Evolutionary conservation across 2,888 invertebrate genomes (phyloP), one percentile per base, ranked within the genome.

Genomic region (Magallana nippona): DNA sequence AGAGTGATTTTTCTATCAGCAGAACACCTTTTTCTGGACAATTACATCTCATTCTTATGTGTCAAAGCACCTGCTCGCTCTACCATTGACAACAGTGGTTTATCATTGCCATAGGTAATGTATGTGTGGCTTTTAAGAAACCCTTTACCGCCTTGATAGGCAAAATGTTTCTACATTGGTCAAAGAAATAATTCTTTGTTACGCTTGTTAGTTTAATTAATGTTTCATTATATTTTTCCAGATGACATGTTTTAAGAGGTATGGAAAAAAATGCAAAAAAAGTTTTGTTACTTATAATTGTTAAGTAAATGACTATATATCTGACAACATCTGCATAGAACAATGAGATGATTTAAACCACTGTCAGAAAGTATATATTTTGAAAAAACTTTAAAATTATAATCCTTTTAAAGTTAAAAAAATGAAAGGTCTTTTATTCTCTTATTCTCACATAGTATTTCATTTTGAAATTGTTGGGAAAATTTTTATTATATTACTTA

Each of bases 61-160:
- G 71, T 71, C 71, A 71, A 27, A 71, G 71, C 71, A 71, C 71
- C 27, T 71, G 71, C 71, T 15, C 71, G 71, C 71, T 15, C 71
- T 32, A 32, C 22, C 32, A 71, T 71, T 71, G 71, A 71, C 71
- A 71, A 71, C 27, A 15, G 71, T 27, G 32, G 71, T 71, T 71
- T 71, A 71, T 71, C 71, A 27, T 71, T 71, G 71, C 71, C 71
- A 71, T 15, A 22, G 27, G 71, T 71, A 22, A 71, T 71, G 15
- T 27, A 71, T 71, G 27, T 71, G 71, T 71, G 19, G 22, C 27
- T 27, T n/a, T 27, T 19, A 22, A 71, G 27, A 27, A 27, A 71
- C 15, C 27, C 15, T 71, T 71, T 71, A 32, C 27, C 32, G 5
- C 15, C 71, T 71, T 13, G 15, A 13, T 13, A 27, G 27, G 27